Percentiles rank a stretch among this genome's conserved stretches.
Conservation (phyloP, 2,888 invertebrate species). For the Eilema sororculum region DNA sequence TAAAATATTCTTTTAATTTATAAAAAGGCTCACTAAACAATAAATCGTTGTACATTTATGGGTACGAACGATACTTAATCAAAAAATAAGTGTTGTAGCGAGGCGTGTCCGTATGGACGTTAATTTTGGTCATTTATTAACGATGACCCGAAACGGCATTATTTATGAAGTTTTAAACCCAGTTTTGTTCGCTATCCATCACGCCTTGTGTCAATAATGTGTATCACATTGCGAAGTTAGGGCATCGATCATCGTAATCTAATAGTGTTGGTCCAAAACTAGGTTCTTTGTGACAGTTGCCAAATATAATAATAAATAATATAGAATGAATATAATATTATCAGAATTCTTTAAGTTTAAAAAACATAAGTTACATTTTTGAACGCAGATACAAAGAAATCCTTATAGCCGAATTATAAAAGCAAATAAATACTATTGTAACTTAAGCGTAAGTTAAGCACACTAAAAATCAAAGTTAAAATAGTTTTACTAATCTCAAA, state of each 20-base stretch:
- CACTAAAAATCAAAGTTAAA: neutral
- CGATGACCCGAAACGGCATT: constrained; percentile 54
- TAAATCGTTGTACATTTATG: constrained; percentile 20
- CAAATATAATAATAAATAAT: neutral
- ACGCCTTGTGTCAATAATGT: constrained; percentile 73
- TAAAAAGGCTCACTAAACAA: constrained; percentile 5
- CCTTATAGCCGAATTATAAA: too few relatives aligned
- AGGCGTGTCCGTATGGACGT: constrained; percentile 35
- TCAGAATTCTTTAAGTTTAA: neutral
- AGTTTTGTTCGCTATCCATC: constrained; percentile 76
- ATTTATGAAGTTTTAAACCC: constrained; percentile 68
- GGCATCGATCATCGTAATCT: constrained; percentile 80
- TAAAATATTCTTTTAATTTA: constrained; percentile 4
- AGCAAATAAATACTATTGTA: too few relatives aligned
- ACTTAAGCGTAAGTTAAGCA: neutral
- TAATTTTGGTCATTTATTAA: constrained; percentile 56
- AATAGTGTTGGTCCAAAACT: constrained; percentile 63
- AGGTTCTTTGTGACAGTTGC: constrained; percentile 46
- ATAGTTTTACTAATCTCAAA: neutral
- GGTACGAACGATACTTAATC: constrained; percentile 28
- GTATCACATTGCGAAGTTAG: constrained; percentile 48
- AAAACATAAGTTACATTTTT: too few relatives aligned
- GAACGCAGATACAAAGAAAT: too few relatives aligned
- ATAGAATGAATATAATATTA: neutral
- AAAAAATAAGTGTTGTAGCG: constrained; percentile 36